phyloP scores from a whole-genome alignment of 2,888 invertebrate species.

The Sialis fuliginosa region DNA sequence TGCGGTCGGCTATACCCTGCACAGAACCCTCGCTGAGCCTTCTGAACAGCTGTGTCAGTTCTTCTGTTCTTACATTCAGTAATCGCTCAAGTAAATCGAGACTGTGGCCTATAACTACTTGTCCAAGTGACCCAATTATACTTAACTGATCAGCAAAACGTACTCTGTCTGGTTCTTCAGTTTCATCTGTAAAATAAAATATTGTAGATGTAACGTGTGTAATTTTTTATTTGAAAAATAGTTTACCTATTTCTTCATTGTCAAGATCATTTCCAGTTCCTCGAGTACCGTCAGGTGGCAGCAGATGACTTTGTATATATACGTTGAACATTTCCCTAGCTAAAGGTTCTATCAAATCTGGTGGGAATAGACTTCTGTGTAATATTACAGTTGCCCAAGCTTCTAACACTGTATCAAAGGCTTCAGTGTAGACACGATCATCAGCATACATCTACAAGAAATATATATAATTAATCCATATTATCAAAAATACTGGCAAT shows the following conservation, averaged over 20 bases:
- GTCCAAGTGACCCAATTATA: slow-evolving; percentile 48
- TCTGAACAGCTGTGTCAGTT: slow-evolving; percentile 19
- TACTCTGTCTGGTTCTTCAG: slow-evolving; percentile 45
- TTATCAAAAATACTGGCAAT: not conserved
- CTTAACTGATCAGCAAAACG: slow-evolving; percentile 55
- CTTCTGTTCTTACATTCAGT: slow-evolving; percentile 21
- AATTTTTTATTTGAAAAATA: too few relatives aligned
- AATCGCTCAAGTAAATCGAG: slow-evolving; percentile 27
- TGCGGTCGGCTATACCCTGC: slow-evolving; percentile 19
- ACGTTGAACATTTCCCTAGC: slow-evolving; percentile 52
- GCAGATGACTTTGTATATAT: slow-evolving; percentile 62
- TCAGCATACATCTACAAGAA: slow-evolving; percentile 19
- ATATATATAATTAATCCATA: not conserved
- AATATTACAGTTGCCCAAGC: slow-evolving; percentile 43
- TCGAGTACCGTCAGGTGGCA: slow-evolving; percentile 61
- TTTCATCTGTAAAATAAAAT: slow-evolving; percentile 22
- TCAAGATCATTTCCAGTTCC: slow-evolving; percentile 22
- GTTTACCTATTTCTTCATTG: slow-evolving; percentile 29
- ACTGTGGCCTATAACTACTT: slow-evolving; percentile 44
- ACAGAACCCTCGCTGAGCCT: slow-evolving; percentile 22
- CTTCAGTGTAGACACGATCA: slow-evolving; percentile 36
- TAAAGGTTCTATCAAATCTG: slow-evolving; percentile 20
- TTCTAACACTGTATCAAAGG: slow-evolving; percentile 48
- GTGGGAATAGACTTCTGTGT: slow-evolving; percentile 23
- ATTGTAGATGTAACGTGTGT: too few relatives aligned